Base-by-base conservation (phyloP, 1,140 invertebrate species). In the Macrobrachium rosenbergii region DNA sequence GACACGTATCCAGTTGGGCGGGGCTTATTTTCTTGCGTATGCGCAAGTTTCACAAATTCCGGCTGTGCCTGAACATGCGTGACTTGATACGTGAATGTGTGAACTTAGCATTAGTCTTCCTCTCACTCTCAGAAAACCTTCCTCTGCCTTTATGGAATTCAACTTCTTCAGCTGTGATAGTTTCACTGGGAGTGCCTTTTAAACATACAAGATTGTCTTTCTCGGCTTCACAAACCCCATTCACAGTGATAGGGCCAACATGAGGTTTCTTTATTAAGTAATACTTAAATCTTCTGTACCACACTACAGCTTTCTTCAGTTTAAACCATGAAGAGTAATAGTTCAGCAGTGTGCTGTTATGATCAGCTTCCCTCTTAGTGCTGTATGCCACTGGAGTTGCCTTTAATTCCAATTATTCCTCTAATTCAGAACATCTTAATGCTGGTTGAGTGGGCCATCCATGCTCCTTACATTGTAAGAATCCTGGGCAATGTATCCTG, bases 361-460 rank as follows among this genome's bases (percentile, higher is more conserved):
- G 75, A 60, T 77, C 5, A 14, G 14, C 14, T 6, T 77, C 23
- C 17, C 14, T 60, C n/a, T 52, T 77, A n/a, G 23, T 60, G 23
- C 43, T 58, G 59, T 28, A 77, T n/a, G 23, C 59, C 75, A 58
- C 59, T 58, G 5, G 17, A 52, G 17, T 60, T 60, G 75, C 43
- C 14, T 77, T 77, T 28, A 52, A 28, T 6, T 77, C 75, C 23
- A 60, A 6, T 19, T 6, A 14, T 77, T 52, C 14, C 23, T 77
- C 75, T 28, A 77, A 77, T 60, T 77, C 75, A n/a, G 75, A 58
- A 60, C 75, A 77, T 60, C 59, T 63, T n/a, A n/a, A n/a, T n/a
- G n/a, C n/a, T n/a, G n/a, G n/a, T n/a, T n/a, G n/a, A n/a, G n/a
- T n/a, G 6, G 23, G 23, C 75, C 14, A 77, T 58, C n/a, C n/a